Evolutionary conservation across 2,113 vertebrate genomes (phyloP).

Genomic region (Taxidea taxus): DNA sequence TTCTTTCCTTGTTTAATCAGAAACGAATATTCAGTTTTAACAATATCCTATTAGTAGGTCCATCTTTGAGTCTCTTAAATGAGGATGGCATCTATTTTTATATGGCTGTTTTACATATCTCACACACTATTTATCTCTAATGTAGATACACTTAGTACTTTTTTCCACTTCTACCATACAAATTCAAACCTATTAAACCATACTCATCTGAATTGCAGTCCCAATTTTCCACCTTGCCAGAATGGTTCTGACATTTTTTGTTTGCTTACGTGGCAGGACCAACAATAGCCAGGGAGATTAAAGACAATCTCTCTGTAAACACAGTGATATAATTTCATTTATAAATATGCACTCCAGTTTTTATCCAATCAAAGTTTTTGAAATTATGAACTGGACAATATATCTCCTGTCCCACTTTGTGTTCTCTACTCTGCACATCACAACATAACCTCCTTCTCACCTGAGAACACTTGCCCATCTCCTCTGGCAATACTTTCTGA

Average conservation of each 20-base stretch:
- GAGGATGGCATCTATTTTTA: neutral
- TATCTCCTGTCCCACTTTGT: neutral
- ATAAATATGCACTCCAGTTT: neutral
- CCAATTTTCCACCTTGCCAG: neutral
- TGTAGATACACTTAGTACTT: neutral
- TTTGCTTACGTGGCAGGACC: neutral
- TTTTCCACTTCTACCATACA: neutral
- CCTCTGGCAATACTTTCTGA: neutral
- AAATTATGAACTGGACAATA: neutral
- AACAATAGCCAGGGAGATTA: neutral
- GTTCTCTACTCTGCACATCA: neutral
- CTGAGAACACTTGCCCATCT: neutral
- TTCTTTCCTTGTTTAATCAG: constrained; percentile 16
- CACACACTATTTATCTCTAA: neutral
- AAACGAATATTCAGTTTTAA: constrained; percentile 13
- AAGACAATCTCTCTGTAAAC: neutral
- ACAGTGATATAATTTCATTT: neutral
- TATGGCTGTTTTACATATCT: neutral
- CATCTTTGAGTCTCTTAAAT: neutral
- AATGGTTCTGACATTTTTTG: neutral
- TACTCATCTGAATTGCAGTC: neutral
- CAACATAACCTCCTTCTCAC: neutral
- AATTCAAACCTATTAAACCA: neutral
- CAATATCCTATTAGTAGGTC: neutral
- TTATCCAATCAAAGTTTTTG: neutral